phyloP scores from a whole-genome alignment of 2,113 vertebrate genomes.

The Chionodraco myersi region DNA sequence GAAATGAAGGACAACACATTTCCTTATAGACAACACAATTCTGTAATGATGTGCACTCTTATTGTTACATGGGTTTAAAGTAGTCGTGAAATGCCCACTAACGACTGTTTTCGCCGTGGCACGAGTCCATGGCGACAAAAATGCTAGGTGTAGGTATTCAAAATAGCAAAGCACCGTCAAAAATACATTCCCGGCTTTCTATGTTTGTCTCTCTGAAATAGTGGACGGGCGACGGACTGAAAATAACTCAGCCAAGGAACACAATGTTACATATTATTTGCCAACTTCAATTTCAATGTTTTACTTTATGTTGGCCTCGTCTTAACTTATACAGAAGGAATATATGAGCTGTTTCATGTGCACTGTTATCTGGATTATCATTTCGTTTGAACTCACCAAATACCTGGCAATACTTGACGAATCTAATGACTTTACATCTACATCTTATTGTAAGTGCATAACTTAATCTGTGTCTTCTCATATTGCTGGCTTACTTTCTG shows the following conservation, averaged over 20 bases:
- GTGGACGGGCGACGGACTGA: constrained; percentile 49
- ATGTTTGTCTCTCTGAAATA: constrained; percentile 54
- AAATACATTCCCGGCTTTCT: constrained; percentile 38
- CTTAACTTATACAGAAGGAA: constrained; percentile 9
- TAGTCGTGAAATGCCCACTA: too few species aligned
- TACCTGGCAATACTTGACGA: constrained; percentile 80
- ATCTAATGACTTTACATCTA: constrained; percentile 31
- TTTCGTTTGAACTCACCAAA: constrained; percentile 63
- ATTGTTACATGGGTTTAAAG: constrained; percentile 22
- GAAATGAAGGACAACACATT: not conserved
- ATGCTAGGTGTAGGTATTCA: constrained; percentile 43
- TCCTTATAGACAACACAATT: not conserved
- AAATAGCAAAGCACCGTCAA: constrained; percentile 18
- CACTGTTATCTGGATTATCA: not conserved
- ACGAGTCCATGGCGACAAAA: constrained; percentile 64
- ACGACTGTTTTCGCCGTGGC: constrained; percentile 44
- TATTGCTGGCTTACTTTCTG: not conserved
- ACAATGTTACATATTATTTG: constrained; percentile 8
- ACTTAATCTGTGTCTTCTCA: constrained; percentile 14
- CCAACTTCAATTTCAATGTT: constrained; percentile 16
- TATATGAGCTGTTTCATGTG: not conserved
- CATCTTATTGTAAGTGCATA: constrained; percentile 46
- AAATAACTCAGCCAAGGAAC: constrained; percentile 39
- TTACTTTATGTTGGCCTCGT: not conserved
- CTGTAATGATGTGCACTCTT: not conserved